Evolutionary conservation across 2,113 vertebrate genomes (phyloP), one percentile per base, ranked within the genome.

Genomic region (Cyanocitta stelleri): DNA sequence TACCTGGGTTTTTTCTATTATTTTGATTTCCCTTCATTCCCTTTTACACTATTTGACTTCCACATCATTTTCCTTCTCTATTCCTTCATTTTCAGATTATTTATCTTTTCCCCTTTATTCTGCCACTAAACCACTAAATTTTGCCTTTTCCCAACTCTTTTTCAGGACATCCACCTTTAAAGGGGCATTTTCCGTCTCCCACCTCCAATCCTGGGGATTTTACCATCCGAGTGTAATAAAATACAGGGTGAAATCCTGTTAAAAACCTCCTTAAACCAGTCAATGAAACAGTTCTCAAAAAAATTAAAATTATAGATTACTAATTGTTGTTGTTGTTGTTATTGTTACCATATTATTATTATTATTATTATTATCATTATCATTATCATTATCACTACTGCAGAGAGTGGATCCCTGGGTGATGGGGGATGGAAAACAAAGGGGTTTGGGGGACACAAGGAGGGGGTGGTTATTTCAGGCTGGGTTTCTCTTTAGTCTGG

Each of bases 361-460:
- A 22, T 12, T 48, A 13, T 12, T 48, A 11, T 9, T 4, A 3
- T 29, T 27, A 5, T 67, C 17, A 3, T 11, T 62, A 2, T 7
- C 39, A 3, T 11, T 51, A 6, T 7, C 26, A 10, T 3, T 44
- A 30, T 2, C 54, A 19, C 2, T 20, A 10, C n/a, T 37, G 2
- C n/a, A 59, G 54, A 19, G 55, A n/a, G 18, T 32, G 44, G 22
- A 30, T 16, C 55, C n/a, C 29, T 23, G 26, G 12, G 22, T 18
- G 12, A 33, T 23, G n/a, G 30, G 16, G 14, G 17, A 4, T 41
- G 46, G 46, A 54, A 19, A 26, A 51, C 27, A 23, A 19, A 27
- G n/a, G 26, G n/a, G 4, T 4, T 11, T 35, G 24, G 9, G 39
- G 26, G 18, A 10, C 41, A 33, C 17, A 27, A 3, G 27, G 35